Evolutionary conservation across 2,888 invertebrate genomes (phyloP).

Genomic region (Coleophora flavipennella): DNA sequence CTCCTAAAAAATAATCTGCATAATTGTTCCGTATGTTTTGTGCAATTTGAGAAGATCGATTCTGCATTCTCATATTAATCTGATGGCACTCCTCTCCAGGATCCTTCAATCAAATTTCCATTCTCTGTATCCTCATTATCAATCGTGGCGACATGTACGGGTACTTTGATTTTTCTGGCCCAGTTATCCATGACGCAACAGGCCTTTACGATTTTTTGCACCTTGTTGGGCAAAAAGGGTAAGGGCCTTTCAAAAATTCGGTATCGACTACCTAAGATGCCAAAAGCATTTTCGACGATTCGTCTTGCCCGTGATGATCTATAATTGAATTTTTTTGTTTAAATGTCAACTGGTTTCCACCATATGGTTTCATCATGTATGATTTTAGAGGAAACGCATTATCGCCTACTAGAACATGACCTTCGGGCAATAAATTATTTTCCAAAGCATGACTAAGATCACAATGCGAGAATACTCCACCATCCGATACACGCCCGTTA

Average conservation of each 20-base stretch:
- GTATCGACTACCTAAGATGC: conserved; percentile 9
- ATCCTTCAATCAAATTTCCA: conserved; percentile 4
- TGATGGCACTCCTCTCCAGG: conserved; percentile 7
- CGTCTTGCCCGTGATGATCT: conserved; percentile 5
- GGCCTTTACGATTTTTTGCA: conserved; percentile 13
- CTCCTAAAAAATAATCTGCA: conserved; percentile 3
- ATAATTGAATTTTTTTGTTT: conserved; percentile 11
- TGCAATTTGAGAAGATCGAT: not conserved
- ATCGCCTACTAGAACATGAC: conserved; percentile 9
- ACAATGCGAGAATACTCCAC: conserved; percentile 18
- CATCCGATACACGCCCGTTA: conserved; percentile 14
- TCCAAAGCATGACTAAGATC: conserved; percentile 11
- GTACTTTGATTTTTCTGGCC: conserved; percentile 13
- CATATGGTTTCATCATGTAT: conserved; percentile 11
- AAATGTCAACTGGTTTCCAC: conserved; percentile 7
- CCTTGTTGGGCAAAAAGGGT: conserved; percentile 11
- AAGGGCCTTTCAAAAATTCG: conserved; percentile 10
- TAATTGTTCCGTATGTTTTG: not conserved
- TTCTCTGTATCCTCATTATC: conserved; percentile 1
- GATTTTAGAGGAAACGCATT: conserved; percentile 12
- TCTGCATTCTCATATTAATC: not conserved
- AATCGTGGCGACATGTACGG: conserved; percentile 14
- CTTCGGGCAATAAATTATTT: conserved; percentile 13
- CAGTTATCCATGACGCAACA: conserved; percentile 14
- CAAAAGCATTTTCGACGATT: conserved; percentile 4